These are phyloP conservation scores for Anomalospiza imberbis DNA, from an alignment of 2,797 vertebrate genomes.

Conservation along the genomic window DNA sequence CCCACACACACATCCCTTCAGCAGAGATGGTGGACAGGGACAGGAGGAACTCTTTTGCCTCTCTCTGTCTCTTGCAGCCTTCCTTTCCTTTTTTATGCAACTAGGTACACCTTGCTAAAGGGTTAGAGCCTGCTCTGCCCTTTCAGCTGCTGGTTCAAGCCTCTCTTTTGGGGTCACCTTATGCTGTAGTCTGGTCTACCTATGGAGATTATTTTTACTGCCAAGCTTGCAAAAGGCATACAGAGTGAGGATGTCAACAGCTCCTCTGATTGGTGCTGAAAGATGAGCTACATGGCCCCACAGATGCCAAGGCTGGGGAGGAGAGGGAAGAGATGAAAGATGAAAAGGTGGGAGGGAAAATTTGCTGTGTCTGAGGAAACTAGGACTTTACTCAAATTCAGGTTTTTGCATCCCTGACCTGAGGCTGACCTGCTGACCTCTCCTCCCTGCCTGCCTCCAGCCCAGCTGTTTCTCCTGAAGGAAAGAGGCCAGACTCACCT, in stretches of 20 bases:
- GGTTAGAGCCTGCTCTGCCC: not conserved
- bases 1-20: not conserved
- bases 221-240: not conserved
- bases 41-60: not conserved
- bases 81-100: not conserved
- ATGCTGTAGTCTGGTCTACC: not conserved
- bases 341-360: not conserved
- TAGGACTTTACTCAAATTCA: not conserved
- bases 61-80: not conserved
- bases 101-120: not conserved
- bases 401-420: conserved; percentile 30
- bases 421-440: conserved; percentile 30
- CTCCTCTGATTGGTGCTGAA: not conserved
- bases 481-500: conserved; percentile 10
- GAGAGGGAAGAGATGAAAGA: conserved; percentile 20
- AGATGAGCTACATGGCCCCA: not conserved
- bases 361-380: conserved; percentile 13
- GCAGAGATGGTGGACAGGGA: not conserved
- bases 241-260: not conserved
- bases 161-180: not conserved
- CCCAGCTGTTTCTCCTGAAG: conserved; percentile 38
- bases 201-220: not conserved
- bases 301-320: not conserved
- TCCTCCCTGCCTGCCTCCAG: conserved; percentile 6
- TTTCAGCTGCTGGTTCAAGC: not conserved